Evolutionary conservation across 2,888 invertebrate genomes (phyloP).

Genomic region (Thyatira batis): DNA sequence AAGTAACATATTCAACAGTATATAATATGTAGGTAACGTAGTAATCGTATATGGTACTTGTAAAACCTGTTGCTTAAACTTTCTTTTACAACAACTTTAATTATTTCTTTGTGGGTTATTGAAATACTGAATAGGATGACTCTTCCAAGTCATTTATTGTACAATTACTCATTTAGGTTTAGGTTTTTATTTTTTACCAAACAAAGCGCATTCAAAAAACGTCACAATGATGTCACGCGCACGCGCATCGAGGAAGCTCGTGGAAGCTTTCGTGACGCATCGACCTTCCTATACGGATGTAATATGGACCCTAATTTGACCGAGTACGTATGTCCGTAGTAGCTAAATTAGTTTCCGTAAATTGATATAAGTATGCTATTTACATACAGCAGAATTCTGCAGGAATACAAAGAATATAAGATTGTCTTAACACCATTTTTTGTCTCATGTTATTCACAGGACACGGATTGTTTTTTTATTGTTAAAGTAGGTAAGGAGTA

Average conservation of each 20-base stretch:
- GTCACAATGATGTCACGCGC: constrained; percentile 37
- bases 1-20: too few species aligned
- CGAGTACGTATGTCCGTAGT: not conserved
- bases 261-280: constrained; percentile 25
- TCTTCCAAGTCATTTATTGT: not conserved
- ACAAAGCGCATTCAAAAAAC: constrained; percentile 15
- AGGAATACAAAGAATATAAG: too few species aligned
- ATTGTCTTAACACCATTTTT: too few species aligned
- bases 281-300: not conserved
- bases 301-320: not conserved
- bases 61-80: too few species aligned
- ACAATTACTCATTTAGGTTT: not conserved
- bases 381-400: not conserved
- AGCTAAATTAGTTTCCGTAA: not conserved
- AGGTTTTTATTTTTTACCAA: constrained; percentile 13
- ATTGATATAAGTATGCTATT: not conserved
- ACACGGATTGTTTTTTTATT: too few species aligned
- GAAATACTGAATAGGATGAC: not conserved
- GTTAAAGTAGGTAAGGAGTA: too few species aligned
- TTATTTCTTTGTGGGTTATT: too few species aligned
- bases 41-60: too few species aligned
- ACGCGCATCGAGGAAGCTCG: constrained; percentile 18
- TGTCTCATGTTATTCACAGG: too few species aligned
- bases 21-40: too few species aligned
- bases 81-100: too few species aligned